Percentiles rank a stretch among this genome's conserved stretches.
phyloP scores from a whole-genome alignment of 92 coral and sea anemone species.

The Isaurus tuberculatus region DNA sequence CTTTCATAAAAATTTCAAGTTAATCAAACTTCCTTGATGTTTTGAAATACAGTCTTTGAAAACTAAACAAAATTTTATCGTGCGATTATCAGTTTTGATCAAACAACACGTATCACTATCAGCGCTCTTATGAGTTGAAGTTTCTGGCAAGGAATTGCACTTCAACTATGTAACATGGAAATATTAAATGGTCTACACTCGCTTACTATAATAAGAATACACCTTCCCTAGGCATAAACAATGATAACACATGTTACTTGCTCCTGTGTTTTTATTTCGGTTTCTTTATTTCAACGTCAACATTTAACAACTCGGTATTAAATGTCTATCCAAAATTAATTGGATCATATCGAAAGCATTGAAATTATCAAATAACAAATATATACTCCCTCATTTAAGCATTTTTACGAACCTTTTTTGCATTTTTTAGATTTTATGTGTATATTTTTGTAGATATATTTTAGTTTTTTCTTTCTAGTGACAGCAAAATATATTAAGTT shows the following conservation, averaged over 20 bases:
- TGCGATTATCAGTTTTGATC: too few species aligned
- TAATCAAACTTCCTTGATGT: background rate
- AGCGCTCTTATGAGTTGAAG: too few species aligned
- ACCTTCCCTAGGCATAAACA: too few species aligned
- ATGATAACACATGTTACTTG: too few species aligned
- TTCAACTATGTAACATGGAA: too few species aligned
- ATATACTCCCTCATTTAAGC: background rate
- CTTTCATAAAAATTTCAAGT: constrained; percentile 3
- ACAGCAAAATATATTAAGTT: constrained; percentile 42
- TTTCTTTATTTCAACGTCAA: too few species aligned
- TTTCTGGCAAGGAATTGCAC: too few species aligned
- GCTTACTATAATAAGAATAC: too few species aligned
- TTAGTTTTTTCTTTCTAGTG: constrained; percentile 6
- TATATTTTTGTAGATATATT: constrained; percentile 33
- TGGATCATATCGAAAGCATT: background rate
- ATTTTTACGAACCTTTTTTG: background rate
- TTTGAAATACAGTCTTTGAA: background rate
- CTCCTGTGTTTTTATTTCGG: too few species aligned
- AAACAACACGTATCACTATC: too few species aligned
- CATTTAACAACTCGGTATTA: background rate
- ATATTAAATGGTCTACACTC: too few species aligned
- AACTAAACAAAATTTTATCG: too few species aligned
- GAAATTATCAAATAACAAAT: background rate
- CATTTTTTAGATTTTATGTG: constrained; percentile 18
- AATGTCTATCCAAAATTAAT: background rate